Evolutionary conservation across 2,113 vertebrate species (phyloP).

Genomic region (Rhabdomys dilectus): DNA sequence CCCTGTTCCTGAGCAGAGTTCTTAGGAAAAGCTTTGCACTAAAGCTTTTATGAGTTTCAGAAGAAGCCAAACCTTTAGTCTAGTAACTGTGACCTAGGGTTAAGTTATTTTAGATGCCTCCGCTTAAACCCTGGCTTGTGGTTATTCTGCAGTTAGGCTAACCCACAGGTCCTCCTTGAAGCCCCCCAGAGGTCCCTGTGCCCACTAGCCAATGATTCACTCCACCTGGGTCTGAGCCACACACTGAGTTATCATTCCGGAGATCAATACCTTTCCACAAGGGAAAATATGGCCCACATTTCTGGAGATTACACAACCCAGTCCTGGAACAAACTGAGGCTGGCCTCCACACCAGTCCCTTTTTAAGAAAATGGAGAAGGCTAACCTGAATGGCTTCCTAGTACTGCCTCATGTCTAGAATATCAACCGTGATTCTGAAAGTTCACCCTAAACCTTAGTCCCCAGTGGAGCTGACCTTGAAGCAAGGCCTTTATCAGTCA

Average conservation of each 20-base stretch:
- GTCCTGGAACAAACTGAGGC: too few relatives aligned
- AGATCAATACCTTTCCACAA: neutral
- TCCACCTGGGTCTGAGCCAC: rapidly evolving
- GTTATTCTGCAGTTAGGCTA: neutral
- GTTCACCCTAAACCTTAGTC: rapidly evolving
- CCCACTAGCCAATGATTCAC: neutral
- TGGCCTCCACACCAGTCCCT: neutral
- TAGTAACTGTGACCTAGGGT: neutral
- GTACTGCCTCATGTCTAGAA: rapidly evolving
- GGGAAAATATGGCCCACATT: rapidly evolving
- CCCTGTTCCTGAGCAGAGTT: neutral
- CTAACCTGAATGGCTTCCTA: rapidly evolving
- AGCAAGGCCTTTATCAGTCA: rapidly evolving
- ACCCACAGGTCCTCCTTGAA: neutral
- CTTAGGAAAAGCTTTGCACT: neutral
- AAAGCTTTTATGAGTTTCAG: neutral
- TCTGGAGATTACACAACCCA: neutral
- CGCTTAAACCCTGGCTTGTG: rapidly evolving
- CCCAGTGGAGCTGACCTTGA: rapidly evolving
- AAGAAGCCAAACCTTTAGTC: neutral
- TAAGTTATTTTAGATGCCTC: too few relatives aligned
- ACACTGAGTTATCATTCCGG: rapidly evolving
- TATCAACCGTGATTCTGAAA: neutral
- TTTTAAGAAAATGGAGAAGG: neutral
- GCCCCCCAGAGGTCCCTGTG: neutral